Conservation (phyloP, 2,888 invertebrate genomes). For the Gnatocerus cornutus region DNA sequence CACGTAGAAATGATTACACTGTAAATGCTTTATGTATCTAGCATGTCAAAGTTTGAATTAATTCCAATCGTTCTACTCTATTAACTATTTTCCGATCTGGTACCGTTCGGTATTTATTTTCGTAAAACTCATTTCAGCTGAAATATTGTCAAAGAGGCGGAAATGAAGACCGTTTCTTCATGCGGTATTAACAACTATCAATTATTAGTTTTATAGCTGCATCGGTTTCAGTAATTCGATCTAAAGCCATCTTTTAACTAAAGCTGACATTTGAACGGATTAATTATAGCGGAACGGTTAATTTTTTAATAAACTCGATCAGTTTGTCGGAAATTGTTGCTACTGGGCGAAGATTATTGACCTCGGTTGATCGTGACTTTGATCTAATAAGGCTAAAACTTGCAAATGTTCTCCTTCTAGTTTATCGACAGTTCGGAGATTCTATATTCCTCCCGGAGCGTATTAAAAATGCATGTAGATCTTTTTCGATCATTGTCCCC, state of each 20-base stretch:
- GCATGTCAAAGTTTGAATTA: background rate
- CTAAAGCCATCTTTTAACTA: background rate
- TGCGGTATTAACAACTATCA: background rate
- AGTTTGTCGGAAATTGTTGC: background rate
- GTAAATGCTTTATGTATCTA: background rate
- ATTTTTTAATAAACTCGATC: conserved; percentile 3
- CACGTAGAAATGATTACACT: background rate
- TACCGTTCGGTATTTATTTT: too few species aligned
- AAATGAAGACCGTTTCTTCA: conserved; percentile 1
- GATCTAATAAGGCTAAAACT: background rate
- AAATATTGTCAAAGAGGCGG: background rate
- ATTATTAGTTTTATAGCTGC: too few species aligned
- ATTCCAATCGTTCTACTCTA: conserved; percentile 1
- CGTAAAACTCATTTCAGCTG: background rate
- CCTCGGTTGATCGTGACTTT: background rate
- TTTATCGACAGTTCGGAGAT: background rate
- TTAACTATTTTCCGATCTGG: background rate
- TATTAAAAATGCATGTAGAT: conserved; percentile 6
- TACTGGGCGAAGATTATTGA: background rate
- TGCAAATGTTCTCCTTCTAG: background rate
- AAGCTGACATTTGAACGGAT: background rate
- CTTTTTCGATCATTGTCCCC: conserved; percentile 17
- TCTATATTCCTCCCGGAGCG: background rate
- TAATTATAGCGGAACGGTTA: conserved; percentile 1
- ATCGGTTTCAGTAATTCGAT: too few species aligned